These are phyloP conservation scores for Hydrophis major DNA, from an alignment of 2,797 vertebrate species.

Conservation along the genomic window DNA sequence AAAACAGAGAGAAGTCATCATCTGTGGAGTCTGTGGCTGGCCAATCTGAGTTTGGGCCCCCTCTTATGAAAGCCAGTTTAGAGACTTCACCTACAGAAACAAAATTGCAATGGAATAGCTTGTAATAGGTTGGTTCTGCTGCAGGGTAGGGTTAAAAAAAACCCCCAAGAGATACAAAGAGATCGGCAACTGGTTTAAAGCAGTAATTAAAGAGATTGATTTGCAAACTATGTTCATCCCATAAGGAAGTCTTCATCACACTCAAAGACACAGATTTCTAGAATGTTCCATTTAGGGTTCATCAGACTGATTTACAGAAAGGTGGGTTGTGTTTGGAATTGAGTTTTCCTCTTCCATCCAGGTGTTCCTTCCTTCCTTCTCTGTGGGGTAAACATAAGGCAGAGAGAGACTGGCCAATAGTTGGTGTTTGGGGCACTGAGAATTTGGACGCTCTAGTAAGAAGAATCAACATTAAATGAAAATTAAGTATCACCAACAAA, in stretches of 20 bases:
- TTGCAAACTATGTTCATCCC: neutral
- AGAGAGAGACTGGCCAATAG: neutral
- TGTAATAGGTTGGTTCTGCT: constrained; percentile 6
- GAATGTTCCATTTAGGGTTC: neutral
- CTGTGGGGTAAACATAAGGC: neutral
- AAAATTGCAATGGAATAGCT: constrained; percentile 33
- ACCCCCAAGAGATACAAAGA: neutral
- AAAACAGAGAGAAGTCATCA: constrained; percentile 57
- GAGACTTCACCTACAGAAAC: constrained; percentile 52
- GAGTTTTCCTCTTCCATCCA: neutral
- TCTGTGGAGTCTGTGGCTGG: constrained; percentile 55
- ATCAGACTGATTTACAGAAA: neutral
- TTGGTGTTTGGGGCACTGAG: neutral
- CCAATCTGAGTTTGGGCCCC: constrained; percentile 48
- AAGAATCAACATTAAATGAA: neutral
- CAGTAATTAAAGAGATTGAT: neutral
- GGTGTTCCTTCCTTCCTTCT: neutral
- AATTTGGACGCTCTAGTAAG: neutral
- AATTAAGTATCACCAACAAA: neutral
- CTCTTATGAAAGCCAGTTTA: constrained; percentile 56
- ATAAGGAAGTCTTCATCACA: neutral
- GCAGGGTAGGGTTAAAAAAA: neutral
- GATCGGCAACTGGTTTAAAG: constrained; percentile 14
- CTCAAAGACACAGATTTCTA: neutral
- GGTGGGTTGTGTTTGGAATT: neutral